A percentile compares a stretch with the other conserved stretches of the same genome.
phyloP scores from a whole-genome alignment of 2,797 vertebrate species.

The Leptodactylus fallax region DNA sequence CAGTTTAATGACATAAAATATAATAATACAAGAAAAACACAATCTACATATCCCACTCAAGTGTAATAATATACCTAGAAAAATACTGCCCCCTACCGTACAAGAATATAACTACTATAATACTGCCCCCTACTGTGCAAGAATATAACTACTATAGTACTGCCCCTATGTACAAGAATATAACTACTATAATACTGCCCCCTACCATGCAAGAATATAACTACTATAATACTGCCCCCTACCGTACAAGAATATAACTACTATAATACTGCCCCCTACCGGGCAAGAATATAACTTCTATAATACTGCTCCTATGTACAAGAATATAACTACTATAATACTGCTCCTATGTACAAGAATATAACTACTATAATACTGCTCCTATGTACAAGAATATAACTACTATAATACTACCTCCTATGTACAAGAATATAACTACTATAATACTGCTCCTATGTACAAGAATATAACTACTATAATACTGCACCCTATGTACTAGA shows the following conservation, averaged over 20 bases:
- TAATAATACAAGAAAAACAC: background rate
- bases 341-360: background rate
- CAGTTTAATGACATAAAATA: background rate
- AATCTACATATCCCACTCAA: background rate
- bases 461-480: constrained; percentile 17
- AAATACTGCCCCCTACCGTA: too few relatives aligned
- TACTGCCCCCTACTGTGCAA: background rate
- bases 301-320: background rate
- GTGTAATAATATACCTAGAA: background rate
- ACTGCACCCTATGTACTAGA: background rate
- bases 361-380: constrained; percentile 2
- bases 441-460: constrained; percentile 4
- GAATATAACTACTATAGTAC: constrained; percentile 3
- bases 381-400: constrained; percentile 5
- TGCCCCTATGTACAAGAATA: background rate
- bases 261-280: too few relatives aligned
- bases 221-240: background rate
- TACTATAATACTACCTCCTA: constrained; percentile 7
- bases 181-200: constrained; percentile 4
- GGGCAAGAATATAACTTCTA: background rate
- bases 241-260: too few relatives aligned
- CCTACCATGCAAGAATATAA: background rate
- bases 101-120: too few relatives aligned
- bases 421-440: constrained; percentile 9
- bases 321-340: constrained; percentile 1